Evolutionary conservation across 2,888 invertebrate species (phyloP).

Genomic region (Trissoscelio sp.): DNA sequence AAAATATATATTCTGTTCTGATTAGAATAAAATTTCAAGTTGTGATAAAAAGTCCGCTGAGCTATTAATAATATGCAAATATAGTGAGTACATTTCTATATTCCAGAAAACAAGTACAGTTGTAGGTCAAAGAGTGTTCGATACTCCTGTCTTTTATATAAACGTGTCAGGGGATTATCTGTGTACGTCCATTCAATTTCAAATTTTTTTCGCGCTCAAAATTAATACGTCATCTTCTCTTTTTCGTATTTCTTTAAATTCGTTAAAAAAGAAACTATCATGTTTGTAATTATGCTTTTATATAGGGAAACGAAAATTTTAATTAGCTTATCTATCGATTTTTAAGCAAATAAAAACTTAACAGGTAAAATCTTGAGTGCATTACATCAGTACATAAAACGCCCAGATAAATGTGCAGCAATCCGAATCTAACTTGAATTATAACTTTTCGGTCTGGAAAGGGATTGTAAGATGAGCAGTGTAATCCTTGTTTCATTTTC

Average conservation of each 20-base stretch:
- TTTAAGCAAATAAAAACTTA: slow-evolving; percentile 29
- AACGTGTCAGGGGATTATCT: slow-evolving; percentile 35
- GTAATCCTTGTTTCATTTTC: slow-evolving; percentile 49
- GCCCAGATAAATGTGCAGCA: slow-evolving; percentile 43
- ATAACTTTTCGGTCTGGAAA: slow-evolving; percentile 43
- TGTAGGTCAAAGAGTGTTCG: slow-evolving; percentile 52
- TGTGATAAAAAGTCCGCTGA: slow-evolving; percentile 22
- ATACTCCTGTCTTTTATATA: slow-evolving; percentile 30
- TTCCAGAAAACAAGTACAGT: slow-evolving; percentile 36
- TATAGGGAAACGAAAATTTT: too few relatives aligned
- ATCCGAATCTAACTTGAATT: slow-evolving; percentile 51
- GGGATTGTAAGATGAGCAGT: slow-evolving; percentile 34
- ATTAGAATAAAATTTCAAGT: slow-evolving; percentile 42
- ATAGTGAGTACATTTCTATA: slow-evolving; percentile 23
- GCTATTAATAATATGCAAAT: slow-evolving; percentile 42
- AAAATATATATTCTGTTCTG: slow-evolving; percentile 36
- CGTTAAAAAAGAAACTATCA: too few relatives aligned
- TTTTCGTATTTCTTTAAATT: too few relatives aligned
- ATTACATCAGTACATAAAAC: slow-evolving; percentile 18
- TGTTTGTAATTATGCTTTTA: too few relatives aligned
- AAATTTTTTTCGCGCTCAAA: slow-evolving; percentile 29
- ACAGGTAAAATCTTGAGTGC: slow-evolving; percentile 21
- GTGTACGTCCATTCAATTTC: slow-evolving; percentile 12
- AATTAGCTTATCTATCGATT: too few relatives aligned
- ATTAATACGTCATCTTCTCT: too few relatives aligned